Evolutionary conservation across 2,797 vertebrate species (phyloP).

Genomic region (Geotrypetes seraphini): DNA sequence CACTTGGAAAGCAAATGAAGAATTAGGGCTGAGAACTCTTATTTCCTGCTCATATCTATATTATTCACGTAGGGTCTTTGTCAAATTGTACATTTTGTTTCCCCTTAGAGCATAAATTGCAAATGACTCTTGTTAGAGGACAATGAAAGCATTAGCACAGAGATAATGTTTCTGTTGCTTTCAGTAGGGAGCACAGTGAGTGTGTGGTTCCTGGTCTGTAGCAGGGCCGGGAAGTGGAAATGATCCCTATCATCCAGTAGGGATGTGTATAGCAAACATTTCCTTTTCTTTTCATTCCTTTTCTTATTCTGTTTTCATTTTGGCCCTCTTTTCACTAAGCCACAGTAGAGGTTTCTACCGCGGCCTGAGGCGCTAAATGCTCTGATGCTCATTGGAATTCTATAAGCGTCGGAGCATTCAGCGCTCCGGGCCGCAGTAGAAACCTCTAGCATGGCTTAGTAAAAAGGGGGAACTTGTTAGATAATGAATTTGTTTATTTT

Average conservation of each 20-base stretch:
- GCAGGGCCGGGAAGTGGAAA: background rate
- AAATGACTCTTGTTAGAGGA: conserved; percentile 29
- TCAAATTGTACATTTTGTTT: conserved; percentile 37
- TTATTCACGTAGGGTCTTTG: conserved; percentile 44
- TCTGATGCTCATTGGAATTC: too few species aligned
- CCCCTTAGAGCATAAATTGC: conserved; percentile 32
- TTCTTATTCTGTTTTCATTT: too few species aligned
- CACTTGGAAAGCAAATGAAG: conserved; percentile 45
- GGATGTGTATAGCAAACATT: conserved; percentile 17
- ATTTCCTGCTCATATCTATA: conserved; percentile 35
- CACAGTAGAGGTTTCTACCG: too few species aligned
- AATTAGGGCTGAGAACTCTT: conserved; percentile 9
- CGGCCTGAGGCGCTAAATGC: too few species aligned
- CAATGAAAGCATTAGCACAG: conserved; percentile 25
- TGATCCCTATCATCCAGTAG: background rate
- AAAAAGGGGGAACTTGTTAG: too few species aligned
- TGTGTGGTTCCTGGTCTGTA: background rate
- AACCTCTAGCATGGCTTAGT: too few species aligned
- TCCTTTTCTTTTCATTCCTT: conserved; percentile 2
- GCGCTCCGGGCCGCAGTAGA: too few species aligned
- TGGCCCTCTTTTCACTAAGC: too few species aligned
- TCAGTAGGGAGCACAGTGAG: conserved; percentile 6
- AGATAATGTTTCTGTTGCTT: conserved; percentile 22
- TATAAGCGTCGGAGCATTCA: too few species aligned
- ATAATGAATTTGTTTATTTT: too few species aligned